These are phyloP conservation scores for Lasioglossum marginatum DNA, from an alignment of 2,888 invertebrate species.

Conservation along the genomic window DNA sequence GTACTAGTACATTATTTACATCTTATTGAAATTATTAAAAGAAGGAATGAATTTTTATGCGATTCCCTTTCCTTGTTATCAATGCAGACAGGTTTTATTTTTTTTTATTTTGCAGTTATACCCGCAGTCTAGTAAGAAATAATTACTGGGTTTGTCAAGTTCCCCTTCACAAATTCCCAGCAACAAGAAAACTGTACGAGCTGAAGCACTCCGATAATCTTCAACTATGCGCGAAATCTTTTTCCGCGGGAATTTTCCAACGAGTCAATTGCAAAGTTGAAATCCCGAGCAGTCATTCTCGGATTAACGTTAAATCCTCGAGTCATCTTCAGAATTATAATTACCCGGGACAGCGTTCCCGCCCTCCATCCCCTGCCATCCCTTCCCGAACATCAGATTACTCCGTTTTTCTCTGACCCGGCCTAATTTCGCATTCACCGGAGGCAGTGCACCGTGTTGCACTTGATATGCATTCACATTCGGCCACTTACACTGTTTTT, in stretches of 20 bases:
- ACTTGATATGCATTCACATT: slow-evolving; percentile 59
- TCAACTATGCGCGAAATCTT: not conserved
- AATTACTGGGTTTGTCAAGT: not conserved
- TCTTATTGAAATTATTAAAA: not conserved
- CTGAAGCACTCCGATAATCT: not conserved
- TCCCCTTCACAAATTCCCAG: not conserved
- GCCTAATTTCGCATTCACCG: slow-evolving; percentile 55
- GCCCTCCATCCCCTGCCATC: not conserved
- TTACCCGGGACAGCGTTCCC: slow-evolving; percentile 11
- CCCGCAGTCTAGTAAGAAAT: not conserved
- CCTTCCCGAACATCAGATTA: slow-evolving; percentile 7
- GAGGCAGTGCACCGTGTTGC: slow-evolving; percentile 41
- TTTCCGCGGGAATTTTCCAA: slow-evolving; percentile 2
- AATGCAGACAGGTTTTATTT: not conserved
- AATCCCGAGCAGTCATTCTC: slow-evolving; percentile 15
- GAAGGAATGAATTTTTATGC: not conserved
- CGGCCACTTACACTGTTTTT: slow-evolving; percentile 53
- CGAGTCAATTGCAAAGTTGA: slow-evolving; percentile 1
- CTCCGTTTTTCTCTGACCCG: slow-evolving; percentile 25
- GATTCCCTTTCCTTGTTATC: not conserved
- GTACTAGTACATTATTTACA: not conserved
- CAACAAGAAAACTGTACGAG: not conserved
- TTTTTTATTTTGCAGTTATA: no score
- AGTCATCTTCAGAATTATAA: slow-evolving; percentile 20
- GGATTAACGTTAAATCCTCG: slow-evolving; percentile 19